A percentile compares a stretch with the other conserved stretches of the same genome.
Conservation (phyloP, 2,113 vertebrate species). For the Astatoreochromis straeleni region DNA sequence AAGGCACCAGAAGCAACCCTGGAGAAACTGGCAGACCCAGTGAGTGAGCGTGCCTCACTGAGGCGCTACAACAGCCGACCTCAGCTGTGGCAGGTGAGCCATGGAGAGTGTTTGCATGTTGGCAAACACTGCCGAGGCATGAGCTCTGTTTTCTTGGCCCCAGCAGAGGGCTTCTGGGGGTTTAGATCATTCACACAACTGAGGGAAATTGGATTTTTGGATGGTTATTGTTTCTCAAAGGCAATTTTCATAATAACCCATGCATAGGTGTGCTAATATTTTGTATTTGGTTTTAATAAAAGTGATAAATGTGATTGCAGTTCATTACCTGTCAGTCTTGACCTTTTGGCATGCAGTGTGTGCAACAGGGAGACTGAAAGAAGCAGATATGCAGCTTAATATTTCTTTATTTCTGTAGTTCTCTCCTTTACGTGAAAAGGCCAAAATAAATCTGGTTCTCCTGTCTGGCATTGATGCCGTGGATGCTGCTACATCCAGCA, state of each 20-base stretch:
- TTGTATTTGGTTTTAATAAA: neutral
- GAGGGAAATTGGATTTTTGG: neutral
- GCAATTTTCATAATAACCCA: neutral
- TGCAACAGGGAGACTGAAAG: neutral
- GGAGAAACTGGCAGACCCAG: constrained; percentile 55
- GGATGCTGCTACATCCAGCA: neutral
- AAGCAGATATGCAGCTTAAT: neutral
- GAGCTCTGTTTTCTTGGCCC: neutral
- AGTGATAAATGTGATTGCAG: neutral
- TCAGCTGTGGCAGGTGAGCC: constrained; percentile 69
- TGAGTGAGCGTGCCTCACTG: constrained; percentile 49
- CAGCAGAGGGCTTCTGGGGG: neutral
- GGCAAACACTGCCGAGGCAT: neutral
- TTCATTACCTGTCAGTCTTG: neutral
- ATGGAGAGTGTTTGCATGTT: neutral
- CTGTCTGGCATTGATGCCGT: neutral
- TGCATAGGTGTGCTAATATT: neutral
- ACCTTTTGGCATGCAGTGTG: neutral
- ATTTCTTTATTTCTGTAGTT: neutral
- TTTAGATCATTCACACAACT: neutral
- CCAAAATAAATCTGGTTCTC: neutral
- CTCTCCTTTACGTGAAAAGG: neutral
- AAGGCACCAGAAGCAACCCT: constrained; percentile 47
- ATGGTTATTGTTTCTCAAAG: neutral
- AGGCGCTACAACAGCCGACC: constrained; percentile 52